Base-by-base conservation (phyloP, 2,888 invertebrate species). In the Agrotis segetum region DNA sequence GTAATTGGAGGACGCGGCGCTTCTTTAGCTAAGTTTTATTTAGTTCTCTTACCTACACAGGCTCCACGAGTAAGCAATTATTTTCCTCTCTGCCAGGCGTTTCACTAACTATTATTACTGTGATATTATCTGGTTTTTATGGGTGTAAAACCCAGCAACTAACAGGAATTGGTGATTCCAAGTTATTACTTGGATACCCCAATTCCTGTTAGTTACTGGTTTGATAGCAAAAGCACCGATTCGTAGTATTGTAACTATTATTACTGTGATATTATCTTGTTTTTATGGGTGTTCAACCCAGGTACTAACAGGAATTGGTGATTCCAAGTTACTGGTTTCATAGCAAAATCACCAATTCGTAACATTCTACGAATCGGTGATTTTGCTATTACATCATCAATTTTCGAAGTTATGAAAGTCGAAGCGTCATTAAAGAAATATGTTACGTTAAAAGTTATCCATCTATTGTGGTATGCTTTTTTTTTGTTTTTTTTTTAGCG, bases 1-100 rank as follows among this genome's bases (percentile, higher is more conserved):
- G 44, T 76, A 60, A 67, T 67, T 67, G 53, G 21, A 60, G 55
- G 59, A 46, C 58, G 17, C 21, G 34, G 14, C 24, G 52, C 21
- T 55, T 49, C 44, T 49, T 13, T 14, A 60, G 49, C 44, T 13
- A 24, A 68, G 69, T 76, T 76, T 56, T 50, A 76, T 56, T 61
- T 61, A 46, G 44, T 60, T 3, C 21, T 60, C 29, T 14, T 50
- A 75, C 29, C 60, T 75, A 29, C 19, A 4, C 19, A 61, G 49
- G 24, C 56, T 68, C 46, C 76, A 68, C 76, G 69, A 68, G 69
- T 61, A 46, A 67, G 76, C 68, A 74, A 68, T 76, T 67, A 67
- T 76, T 56, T 40, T 34, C 24, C 52, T 60, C 29, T 50, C 24
- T 44, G 49, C 19, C 7, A 40, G 49, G 1, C 11, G 29, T 21